Evolutionary conservation across 2,888 invertebrate genomes (phyloP).

Genomic region (Augochlorella aurata): DNA sequence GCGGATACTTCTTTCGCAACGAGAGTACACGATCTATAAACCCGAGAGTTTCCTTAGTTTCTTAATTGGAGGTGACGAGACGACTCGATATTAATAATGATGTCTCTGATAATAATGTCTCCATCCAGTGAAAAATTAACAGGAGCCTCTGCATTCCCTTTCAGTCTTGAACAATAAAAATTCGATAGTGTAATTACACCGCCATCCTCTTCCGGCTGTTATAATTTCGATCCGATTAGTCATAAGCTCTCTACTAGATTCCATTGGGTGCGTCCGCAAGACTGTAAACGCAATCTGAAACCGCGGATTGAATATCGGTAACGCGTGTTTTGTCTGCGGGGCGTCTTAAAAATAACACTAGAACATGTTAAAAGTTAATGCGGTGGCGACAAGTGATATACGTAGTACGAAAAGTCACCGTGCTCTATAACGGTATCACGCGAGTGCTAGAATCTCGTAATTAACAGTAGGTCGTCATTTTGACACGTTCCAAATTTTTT

Average conservation of each 20-base stretch:
- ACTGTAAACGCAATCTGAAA: slow-evolving; percentile 56
- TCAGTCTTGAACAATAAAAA: neutral
- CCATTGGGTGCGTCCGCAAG: slow-evolving; percentile 33
- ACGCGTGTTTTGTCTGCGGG: slow-evolving; percentile 54
- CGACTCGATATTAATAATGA: neutral
- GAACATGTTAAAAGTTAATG: slow-evolving; percentile 18
- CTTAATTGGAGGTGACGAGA: neutral
- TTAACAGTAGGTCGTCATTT: neutral
- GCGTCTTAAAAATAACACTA: slow-evolving; percentile 22
- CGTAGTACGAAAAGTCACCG: neutral
- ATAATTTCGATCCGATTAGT: slow-evolving; percentile 74
- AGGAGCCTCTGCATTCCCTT: neutral
- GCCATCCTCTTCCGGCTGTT: slow-evolving; percentile 57
- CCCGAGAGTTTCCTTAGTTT: neutral
- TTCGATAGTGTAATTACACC: neutral
- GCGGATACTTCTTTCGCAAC: neutral
- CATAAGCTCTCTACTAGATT: slow-evolving; percentile 37
- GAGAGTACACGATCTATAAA: neutral
- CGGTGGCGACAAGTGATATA: neutral
- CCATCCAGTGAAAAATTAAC: neutral
- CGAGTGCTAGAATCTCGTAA: too few species aligned
- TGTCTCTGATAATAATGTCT: too few species aligned
- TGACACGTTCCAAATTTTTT: too few species aligned
- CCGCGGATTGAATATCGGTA: slow-evolving; percentile 58
- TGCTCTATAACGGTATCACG: neutral